phyloP scores from a whole-genome alignment of 2,113 vertebrate genomes.

The Sinosuthora webbiana region DNA sequence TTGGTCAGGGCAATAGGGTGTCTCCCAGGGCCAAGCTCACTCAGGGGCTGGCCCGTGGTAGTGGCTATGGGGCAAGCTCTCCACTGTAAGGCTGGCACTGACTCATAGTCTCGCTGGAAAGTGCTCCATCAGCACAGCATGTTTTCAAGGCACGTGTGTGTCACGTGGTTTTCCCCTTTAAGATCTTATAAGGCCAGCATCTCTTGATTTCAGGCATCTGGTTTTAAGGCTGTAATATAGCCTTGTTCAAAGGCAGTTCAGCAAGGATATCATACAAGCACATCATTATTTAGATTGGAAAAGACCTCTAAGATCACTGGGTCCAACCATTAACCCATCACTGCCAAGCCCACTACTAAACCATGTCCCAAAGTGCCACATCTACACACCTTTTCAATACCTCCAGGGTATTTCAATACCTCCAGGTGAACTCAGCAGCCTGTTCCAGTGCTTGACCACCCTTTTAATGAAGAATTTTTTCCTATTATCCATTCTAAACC shows the following conservation, averaged over 20 bases:
- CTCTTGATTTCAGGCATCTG: not conserved
- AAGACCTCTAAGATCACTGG: not conserved
- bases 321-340: not conserved
- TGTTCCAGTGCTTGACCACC: not conserved
- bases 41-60: fast-evolving
- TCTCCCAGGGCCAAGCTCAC: not conserved
- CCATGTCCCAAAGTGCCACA: not conserved
- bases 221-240: not conserved
- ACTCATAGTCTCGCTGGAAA: not conserved
- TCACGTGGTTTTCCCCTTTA: not conserved
- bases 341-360: not conserved
- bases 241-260: not conserved
- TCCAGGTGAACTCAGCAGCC: not conserved
- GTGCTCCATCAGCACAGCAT: not conserved
- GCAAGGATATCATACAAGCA: not conserved
- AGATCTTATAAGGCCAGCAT: not conserved
- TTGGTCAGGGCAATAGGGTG: not conserved
- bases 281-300: not conserved
- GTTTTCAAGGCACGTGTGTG: not conserved
- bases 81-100: fast-evolving
- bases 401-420: not conserved
- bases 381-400: not conserved
- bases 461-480: not conserved
- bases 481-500: not conserved
- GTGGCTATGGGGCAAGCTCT: not conserved